Evolutionary conservation across 1,140 invertebrate genomes (phyloP).

Genomic region (Musca vetustissima): DNA sequence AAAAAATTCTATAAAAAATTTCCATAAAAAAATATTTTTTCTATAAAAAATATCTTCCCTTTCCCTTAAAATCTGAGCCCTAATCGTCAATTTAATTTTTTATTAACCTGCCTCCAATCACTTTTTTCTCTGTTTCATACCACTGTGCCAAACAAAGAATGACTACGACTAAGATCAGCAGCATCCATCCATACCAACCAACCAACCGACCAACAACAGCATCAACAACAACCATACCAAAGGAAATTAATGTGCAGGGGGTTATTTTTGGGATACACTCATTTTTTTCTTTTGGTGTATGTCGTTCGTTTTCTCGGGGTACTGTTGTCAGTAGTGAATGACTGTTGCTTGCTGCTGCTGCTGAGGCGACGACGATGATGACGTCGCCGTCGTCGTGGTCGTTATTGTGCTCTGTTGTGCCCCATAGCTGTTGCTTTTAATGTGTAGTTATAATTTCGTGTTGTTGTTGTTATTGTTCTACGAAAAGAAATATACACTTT

Average conservation of each 20-base stretch:
- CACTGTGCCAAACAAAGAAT: too few relatives aligned
- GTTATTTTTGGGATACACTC: slow-evolving; percentile 33
- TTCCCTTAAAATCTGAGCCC: too few relatives aligned
- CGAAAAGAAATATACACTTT: slow-evolving; percentile 5
- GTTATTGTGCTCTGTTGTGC: neutral
- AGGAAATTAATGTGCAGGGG: slow-evolving; percentile 28
- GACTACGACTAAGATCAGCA: too few relatives aligned
- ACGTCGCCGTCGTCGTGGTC: neutral
- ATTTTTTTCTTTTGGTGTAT: slow-evolving; percentile 10
- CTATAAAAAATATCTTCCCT: too few relatives aligned
- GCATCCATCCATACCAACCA: too few relatives aligned
- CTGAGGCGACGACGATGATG: neutral
- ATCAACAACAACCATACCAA: neutral
- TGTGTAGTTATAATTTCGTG: slow-evolving; percentile 18
- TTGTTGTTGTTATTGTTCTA: neutral
- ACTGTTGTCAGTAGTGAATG: neutral
- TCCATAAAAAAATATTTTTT: too few relatives aligned
- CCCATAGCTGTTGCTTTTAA: slow-evolving; percentile 2
- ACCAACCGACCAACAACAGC: neutral
- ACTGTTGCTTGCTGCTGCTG: slow-evolving; percentile 1
- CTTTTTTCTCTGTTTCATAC: too few relatives aligned
- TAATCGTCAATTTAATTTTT: too few relatives aligned
- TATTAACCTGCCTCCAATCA: too few relatives aligned
- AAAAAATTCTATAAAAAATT: too few relatives aligned
- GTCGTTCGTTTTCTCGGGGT: neutral